phyloP scores from a whole-genome alignment of 2,888 invertebrate species.

The Phragmatobia fuliginosa region DNA sequence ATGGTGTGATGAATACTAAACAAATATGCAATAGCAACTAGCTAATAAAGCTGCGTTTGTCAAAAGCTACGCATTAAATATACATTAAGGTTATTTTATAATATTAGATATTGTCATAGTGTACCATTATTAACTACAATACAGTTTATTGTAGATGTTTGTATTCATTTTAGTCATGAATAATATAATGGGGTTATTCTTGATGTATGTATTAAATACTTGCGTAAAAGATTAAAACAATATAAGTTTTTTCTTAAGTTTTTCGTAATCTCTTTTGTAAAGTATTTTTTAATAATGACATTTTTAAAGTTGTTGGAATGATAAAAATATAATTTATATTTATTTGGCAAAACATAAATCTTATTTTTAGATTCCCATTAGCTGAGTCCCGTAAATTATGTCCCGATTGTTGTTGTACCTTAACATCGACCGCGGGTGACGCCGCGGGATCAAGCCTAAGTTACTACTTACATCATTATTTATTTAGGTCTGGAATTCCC shows the following conservation, averaged over 20 bases:
- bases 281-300: too few species aligned
- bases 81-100: constrained; percentile 41
- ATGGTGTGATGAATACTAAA: constrained; percentile 55
- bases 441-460: too few species aligned
- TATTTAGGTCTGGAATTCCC: too few species aligned
- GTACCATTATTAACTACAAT: constrained; percentile 32
- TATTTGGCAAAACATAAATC: neutral
- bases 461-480: too few species aligned
- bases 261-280: too few species aligned
- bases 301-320: too few species aligned
- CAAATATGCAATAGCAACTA: constrained; percentile 42
- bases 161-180: neutral
- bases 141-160: constrained; percentile 28
- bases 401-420: too few species aligned
- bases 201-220: neutral
- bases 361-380: neutral
- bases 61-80: constrained; percentile 42
- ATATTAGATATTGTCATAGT: constrained; percentile 21
- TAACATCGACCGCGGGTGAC: too few species aligned
- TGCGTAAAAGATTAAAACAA: too few species aligned
- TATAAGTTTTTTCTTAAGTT: too few species aligned
- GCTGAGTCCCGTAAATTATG: too few species aligned
- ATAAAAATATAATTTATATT: too few species aligned
- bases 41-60: constrained; percentile 42
- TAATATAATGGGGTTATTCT: neutral